These are phyloP conservation scores for Malurus elegans DNA, from an alignment of 2,113 vertebrate species.

Conservation along the genomic window DNA sequence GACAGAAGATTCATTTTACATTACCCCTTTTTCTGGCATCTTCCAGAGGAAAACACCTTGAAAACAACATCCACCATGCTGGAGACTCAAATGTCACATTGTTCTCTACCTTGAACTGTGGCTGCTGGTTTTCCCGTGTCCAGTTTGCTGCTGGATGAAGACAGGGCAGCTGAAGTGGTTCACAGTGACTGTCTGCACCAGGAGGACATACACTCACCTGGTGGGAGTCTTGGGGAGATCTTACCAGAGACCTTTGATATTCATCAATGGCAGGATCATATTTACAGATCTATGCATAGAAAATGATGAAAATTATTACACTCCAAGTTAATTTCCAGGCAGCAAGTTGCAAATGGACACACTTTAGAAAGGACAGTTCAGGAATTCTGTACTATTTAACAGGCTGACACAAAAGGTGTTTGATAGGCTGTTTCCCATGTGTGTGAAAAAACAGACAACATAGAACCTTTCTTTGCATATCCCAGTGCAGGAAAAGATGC, in stretches of 20 bases:
- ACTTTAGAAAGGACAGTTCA: neutral
- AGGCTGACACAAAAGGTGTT: neutral
- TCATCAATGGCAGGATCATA: neutral
- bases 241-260: neutral
- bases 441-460: neutral
- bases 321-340: neutral
- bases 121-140: neutral
- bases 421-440: neutral
- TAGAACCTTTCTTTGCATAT: neutral
- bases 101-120: rapidly evolving
- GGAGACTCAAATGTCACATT: neutral
- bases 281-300: neutral
- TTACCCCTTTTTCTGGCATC: neutral
- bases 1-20: neutral
- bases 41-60: neutral
- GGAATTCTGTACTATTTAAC: neutral
- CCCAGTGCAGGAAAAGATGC: neutral
- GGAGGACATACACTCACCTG: neutral
- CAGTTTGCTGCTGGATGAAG: neutral
- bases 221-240: neutral
- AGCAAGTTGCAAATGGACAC: neutral
- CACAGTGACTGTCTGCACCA: neutral
- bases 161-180: neutral
- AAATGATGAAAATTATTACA: neutral
- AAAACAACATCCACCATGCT: neutral